Conservation (phyloP, 92 coral and sea anemone genomes). For the Phenganax subtilis region DNA sequence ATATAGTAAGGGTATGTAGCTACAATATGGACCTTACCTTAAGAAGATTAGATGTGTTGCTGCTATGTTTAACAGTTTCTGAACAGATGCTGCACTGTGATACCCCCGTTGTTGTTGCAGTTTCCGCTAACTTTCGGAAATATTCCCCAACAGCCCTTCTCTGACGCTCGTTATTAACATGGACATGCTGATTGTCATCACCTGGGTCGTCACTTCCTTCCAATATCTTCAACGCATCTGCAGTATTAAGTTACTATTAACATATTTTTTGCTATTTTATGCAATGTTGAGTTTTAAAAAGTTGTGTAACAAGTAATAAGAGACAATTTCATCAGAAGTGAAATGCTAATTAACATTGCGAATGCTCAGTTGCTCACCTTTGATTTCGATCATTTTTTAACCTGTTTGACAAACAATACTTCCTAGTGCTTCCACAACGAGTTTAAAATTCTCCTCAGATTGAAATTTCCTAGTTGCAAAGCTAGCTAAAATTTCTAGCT, state of each 20-base stretch:
- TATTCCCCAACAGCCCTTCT: conserved; percentile 46
- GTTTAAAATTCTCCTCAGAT: too few species aligned
- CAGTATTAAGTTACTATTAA: neutral
- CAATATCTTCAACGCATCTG: conserved; percentile 3
- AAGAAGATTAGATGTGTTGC: conserved; percentile 41
- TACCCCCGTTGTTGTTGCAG: conserved; percentile 25
- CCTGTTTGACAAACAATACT: too few species aligned
- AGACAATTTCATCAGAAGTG: neutral
- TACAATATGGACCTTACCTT: conserved; percentile 26
- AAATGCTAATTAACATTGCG: neutral
- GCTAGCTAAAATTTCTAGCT: too few species aligned
- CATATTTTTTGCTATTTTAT: neutral
- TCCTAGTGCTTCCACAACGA: too few species aligned
- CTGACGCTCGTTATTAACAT: conserved; percentile 33
- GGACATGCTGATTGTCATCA: neutral
- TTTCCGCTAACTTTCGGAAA: conserved; percentile 19
- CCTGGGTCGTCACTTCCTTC: neutral
- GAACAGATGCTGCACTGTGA: conserved; percentile 41
- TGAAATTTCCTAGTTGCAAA: too few species aligned
- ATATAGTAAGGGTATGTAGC: too few species aligned
- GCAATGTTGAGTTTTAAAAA: neutral
- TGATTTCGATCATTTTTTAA: neutral
- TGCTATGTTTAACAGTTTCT: conserved; percentile 40
- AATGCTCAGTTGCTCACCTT: neutral
- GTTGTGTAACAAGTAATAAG: neutral